Conservation (phyloP, 2,888 invertebrate genomes). For the Papilio gigon region DNA sequence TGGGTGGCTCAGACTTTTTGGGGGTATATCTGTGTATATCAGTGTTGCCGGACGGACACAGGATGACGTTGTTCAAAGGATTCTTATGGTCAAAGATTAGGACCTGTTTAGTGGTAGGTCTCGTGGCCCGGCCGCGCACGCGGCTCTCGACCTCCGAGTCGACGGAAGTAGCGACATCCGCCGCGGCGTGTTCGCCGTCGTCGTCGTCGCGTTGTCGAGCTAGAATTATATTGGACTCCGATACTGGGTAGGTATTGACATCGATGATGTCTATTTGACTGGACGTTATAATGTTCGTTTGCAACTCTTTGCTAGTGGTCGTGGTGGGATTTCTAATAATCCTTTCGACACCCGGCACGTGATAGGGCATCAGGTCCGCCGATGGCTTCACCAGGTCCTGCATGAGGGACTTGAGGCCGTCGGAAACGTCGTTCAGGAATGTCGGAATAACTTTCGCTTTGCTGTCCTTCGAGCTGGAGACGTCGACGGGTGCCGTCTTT, state of each 20-base stretch:
- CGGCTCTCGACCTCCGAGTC: not conserved
- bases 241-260: constrained; percentile 50
- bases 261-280: constrained; percentile 70
- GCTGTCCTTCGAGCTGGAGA: constrained; percentile 55
- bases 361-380: constrained; percentile 58
- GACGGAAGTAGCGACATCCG: not conserved
- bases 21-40: constrained; percentile 32
- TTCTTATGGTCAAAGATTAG: constrained; percentile 67
- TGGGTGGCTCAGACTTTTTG: not conserved
- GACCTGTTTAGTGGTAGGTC: constrained; percentile 42
- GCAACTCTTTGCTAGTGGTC: constrained; percentile 62
- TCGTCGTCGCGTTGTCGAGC: not conserved
- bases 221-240: constrained; percentile 44
- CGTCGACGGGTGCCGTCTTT: constrained; percentile 64
- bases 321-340: constrained; percentile 49
- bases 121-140: not conserved
- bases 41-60: constrained; percentile 46
- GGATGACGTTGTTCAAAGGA: constrained; percentile 68
- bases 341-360: constrained; percentile 36
- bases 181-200: not conserved
- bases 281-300: constrained; percentile 64
- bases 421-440: constrained; percentile 62
- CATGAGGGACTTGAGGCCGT: constrained; percentile 69
- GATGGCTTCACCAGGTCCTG: constrained; percentile 70
- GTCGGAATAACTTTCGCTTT: constrained; percentile 67